These are phyloP conservation scores for Tachypleus tridentatus DNA, from an alignment of 1,140 invertebrate species.

Conservation along the genomic window DNA sequence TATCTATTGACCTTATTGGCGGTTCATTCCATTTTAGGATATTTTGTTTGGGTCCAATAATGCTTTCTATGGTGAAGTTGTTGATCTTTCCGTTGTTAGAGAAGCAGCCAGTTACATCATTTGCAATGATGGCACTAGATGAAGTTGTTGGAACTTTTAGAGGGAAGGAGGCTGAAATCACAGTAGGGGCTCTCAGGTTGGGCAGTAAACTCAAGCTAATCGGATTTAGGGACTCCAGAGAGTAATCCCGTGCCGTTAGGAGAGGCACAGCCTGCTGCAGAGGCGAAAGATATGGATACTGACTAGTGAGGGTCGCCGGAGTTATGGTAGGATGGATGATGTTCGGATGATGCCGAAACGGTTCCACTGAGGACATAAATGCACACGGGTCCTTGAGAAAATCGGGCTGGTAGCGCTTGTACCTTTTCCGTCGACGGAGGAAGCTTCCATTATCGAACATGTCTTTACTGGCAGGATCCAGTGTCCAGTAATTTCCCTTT, in stretches of 20 bases:
- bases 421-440: conserved; percentile 82
- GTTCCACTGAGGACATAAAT: conserved; percentile 28
- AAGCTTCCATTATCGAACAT: conserved; percentile 99
- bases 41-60: too few relatives aligned
- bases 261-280: conserved; percentile 17
- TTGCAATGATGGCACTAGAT: conserved; percentile 1
- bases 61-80: too few relatives aligned
- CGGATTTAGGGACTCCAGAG: conserved; percentile 12
- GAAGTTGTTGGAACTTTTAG: conserved; percentile 6
- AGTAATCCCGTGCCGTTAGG: conserved; percentile 12
- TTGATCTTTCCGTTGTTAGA: background rate
- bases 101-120: background rate
- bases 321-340: conserved; percentile 17
- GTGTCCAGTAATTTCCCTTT: conserved; percentile 98
- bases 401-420: conserved; percentile 50
- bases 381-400: conserved; percentile 23
- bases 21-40: too few relatives aligned
- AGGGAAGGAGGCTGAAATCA: background rate
- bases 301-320: conserved; percentile 17
- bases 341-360: conserved; percentile 22
- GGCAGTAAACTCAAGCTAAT: conserved; percentile 10
- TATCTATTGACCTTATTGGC: too few relatives aligned
- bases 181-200: background rate
- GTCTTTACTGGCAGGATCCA: conserved; percentile 91
- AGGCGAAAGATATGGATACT: conserved; percentile 26